Conservation (phyloP, 2,797 vertebrate genomes). For the Synaphobranchus kaupii region DNA sequence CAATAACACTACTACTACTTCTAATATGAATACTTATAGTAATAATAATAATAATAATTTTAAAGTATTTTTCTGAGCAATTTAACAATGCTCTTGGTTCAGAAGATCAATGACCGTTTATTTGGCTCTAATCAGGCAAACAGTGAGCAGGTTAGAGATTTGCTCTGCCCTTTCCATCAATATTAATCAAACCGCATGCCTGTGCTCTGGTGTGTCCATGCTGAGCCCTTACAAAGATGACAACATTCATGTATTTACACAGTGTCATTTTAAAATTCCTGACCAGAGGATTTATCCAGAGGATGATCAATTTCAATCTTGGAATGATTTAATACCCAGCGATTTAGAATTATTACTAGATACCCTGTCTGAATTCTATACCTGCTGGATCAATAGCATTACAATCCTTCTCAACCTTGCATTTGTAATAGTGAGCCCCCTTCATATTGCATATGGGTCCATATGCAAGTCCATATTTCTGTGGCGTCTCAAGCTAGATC, state of each 20-base stretch:
- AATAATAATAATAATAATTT: too few species aligned
- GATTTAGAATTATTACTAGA: neutral
- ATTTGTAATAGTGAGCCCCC: neutral
- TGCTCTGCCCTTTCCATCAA: neutral
- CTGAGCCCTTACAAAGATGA: neutral
- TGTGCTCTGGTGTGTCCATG: neutral
- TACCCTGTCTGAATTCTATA: neutral
- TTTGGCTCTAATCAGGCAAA: neutral
- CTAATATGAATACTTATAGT: neutral
- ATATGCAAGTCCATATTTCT: neutral
- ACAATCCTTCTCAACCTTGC: neutral
- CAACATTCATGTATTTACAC: neutral
- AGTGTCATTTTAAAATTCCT: neutral
- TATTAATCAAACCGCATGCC: neutral
- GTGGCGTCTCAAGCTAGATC: neutral
- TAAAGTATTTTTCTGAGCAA: neutral
- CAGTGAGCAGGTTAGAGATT: neutral
- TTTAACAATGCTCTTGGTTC: neutral
- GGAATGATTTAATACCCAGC: neutral
- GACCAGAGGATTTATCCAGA: neutral
- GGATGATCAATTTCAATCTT: constrained; percentile 14
- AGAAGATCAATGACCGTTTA: neutral
- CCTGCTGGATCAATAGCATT: neutral
- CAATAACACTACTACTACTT: neutral
- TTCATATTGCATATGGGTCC: neutral